Evolutionary conservation across 2,113 vertebrate species (phyloP).

Genomic region (Sphaerodactylus townsendi): DNA sequence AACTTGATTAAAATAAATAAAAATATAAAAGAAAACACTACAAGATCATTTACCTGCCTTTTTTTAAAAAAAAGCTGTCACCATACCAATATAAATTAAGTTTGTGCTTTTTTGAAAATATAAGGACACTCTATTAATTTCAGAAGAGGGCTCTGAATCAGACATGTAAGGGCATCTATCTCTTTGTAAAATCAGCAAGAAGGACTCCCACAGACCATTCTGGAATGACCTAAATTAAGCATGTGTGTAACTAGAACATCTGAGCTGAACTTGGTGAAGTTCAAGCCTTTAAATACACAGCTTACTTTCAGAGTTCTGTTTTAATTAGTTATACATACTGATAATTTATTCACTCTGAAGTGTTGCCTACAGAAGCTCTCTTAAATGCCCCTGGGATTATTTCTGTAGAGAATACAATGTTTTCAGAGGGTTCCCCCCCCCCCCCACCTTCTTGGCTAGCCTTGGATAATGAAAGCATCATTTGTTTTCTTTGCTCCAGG

Average conservation of each 20-base stretch:
- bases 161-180: constrained; percentile 69
- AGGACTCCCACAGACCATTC: background rate
- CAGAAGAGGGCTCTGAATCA: too few species aligned
- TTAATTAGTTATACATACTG: constrained; percentile 23
- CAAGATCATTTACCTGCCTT: too few species aligned
- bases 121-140: too few species aligned
- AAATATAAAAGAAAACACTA: too few species aligned
- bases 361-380: constrained; percentile 60
- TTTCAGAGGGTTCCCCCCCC: constrained; percentile 54
- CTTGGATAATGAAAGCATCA: constrained; percentile 68
- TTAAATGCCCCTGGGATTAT: constrained; percentile 49
- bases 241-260: background rate
- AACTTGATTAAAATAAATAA: too few species aligned
- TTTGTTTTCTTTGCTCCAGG: constrained; percentile 74
- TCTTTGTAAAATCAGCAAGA: constrained; percentile 70
- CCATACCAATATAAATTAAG: too few species aligned
- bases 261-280: background rate
- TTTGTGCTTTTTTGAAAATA: too few species aligned
- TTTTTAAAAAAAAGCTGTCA: too few species aligned
- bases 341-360: constrained; percentile 48
- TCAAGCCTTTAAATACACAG: constrained; percentile 8
- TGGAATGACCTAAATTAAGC: constrained; percentile 1
- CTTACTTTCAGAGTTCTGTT: constrained; percentile 23
- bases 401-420: constrained; percentile 71
- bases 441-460: constrained; percentile 36